Evolutionary conservation across 2,888 invertebrate species (phyloP), one percentile per base, ranked within the genome.

Genomic region (Anagyrus pseudococci): DNA sequence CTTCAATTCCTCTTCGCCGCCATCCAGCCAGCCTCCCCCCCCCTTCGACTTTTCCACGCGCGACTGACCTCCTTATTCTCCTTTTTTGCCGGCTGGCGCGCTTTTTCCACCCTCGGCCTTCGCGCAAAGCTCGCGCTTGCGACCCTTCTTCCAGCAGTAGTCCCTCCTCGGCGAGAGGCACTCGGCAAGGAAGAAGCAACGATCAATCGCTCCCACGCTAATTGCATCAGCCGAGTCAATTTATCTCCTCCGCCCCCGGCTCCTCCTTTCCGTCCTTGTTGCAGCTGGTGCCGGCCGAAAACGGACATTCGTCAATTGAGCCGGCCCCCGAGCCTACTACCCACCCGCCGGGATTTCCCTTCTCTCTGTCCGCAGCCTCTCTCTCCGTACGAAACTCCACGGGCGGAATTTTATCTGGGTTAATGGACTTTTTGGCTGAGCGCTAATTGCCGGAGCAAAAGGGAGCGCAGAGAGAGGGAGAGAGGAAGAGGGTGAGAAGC

Each of bases 141-240:
- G 6, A 8, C 7, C 22, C 46, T 46, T 29, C 10, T 29, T 29
- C 6, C 10, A 7, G 29, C n/a, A n/a, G n/a, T n/a, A n/a, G n/a
- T n/a, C 37, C 13, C 7, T 37, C 37, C 37, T 13, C 7, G 13
- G 37, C 13, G 37, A 37, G 7, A 43, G 6, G 22, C 20, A 8
- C 20, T 20, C 19, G 19, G 4, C 19, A 19, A 8, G 19, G 43
- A 33, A 57, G 44, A 48, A 19, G 41, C 29, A 46, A n/a, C 58
- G 43, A 63, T 66, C 60, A 60, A 63, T 63, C 60, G 63, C 40
- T 47, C n/a, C 47, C 25, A 10, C 7, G 44, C 49, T 66, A 63
- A 66, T 66, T 66, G 54, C 57, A 60, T 66, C 59, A 55, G 57
- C 22, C 60, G 46, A 59, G 63, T 66, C 63, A 58, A 66, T 63